These are phyloP conservation scores for Drosophila recens DNA, from an alignment of 2,888 invertebrate species.

Conservation along the genomic window DNA sequence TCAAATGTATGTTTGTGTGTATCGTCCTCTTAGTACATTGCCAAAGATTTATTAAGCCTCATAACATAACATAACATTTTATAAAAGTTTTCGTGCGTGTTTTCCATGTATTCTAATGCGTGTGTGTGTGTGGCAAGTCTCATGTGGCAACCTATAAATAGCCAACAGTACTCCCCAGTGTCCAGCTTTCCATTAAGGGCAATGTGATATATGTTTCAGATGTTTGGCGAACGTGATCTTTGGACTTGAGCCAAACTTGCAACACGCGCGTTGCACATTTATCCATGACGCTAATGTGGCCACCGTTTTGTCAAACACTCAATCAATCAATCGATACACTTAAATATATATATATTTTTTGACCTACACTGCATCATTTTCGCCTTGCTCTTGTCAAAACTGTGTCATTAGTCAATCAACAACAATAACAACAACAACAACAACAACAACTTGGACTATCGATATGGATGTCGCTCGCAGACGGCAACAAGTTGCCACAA, in stretches of 20 bases:
- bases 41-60: conserved; percentile 32
- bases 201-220: conserved; percentile 17
- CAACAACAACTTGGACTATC: conserved; percentile 8
- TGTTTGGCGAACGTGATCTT: conserved; percentile 25
- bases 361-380: conserved; percentile 41
- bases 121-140: conserved; percentile 2
- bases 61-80: conserved; percentile 2
- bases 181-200: not conserved
- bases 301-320: conserved; percentile 26
- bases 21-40: not conserved
- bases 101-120: not conserved
- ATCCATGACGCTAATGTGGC: conserved; percentile 7
- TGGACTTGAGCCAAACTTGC: conserved; percentile 16
- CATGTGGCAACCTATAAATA: conserved; percentile 40
- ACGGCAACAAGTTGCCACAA: conserved; percentile 74
- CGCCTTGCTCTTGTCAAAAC: conserved; percentile 46
- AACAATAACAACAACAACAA: conserved; percentile 20
- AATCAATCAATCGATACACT: conserved; percentile 42
- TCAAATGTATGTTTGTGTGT: conserved; percentile 30
- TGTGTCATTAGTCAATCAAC: conserved; percentile 63
- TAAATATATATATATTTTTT: conserved; percentile 32
- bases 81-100: conserved; percentile 32
- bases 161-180: conserved; percentile 13
- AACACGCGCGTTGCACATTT: conserved; percentile 12
- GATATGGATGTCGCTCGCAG: conserved; percentile 26